Percentiles rank a stretch among this genome's conserved stretches.
phyloP scores from a whole-genome alignment of 2,113 vertebrate species.

The Mus spicilegus region DNA sequence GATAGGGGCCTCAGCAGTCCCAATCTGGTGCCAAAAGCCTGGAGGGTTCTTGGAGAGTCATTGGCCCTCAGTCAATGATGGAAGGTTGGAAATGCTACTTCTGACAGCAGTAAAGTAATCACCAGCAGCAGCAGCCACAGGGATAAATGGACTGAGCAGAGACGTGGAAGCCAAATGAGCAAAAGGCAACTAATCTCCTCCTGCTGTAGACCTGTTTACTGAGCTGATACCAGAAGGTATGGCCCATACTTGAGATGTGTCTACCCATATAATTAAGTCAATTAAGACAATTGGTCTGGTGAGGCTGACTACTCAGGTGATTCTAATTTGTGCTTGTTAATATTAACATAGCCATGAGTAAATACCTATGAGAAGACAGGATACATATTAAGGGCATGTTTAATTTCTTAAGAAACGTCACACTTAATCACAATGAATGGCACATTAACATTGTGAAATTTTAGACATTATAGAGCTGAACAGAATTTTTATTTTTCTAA shows the following conservation, averaged over 20 bases:
- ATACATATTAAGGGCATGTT: not conserved
- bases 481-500: not conserved
- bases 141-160: too few relatives aligned
- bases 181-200: not conserved
- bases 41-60: not conserved
- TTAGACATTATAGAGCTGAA: not conserved
- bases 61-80: not conserved
- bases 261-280: not conserved
- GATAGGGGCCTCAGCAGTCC: not conserved
- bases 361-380: not conserved
- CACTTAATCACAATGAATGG: not conserved
- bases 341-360: not conserved
- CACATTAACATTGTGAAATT: not conserved
- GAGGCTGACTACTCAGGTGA: not conserved
- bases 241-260: not conserved
- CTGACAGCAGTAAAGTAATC: not conserved
- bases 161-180: not conserved
- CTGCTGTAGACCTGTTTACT: not conserved
- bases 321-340: not conserved
- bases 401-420: not conserved
- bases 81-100: not conserved
- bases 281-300: not conserved
- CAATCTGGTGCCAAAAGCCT: not conserved
- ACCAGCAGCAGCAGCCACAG: not conserved
- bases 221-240: not conserved